A percentile compares a stretch with the other conserved stretches of the same genome.
Conservation (phyloP, 2,888 invertebrate genomes). For the Drosophila kuntzei region DNA sequence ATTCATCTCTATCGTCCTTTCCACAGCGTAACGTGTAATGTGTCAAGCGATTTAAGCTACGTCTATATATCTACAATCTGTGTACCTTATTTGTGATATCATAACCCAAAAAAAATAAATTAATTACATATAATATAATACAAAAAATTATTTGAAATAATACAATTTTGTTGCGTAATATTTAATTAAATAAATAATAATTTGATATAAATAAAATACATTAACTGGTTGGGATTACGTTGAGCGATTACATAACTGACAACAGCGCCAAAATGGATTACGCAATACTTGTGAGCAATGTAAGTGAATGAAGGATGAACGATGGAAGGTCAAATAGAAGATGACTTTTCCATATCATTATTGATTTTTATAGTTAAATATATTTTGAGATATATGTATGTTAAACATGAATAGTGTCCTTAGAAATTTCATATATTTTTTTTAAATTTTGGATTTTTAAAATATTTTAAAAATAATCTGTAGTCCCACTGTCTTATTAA, state of each 20-base stretch:
- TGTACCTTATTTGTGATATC: slow-evolving; percentile 83
- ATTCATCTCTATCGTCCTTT: slow-evolving; percentile 9
- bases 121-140: slow-evolving; percentile 6
- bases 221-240: slow-evolving; percentile 33
- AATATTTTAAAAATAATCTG: too few species aligned
- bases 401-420: too few species aligned
- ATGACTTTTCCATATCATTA: neutral
- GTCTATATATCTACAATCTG: slow-evolving; percentile 67
- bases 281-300: slow-evolving; percentile 59
- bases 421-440: neutral
- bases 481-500: too few species aligned
- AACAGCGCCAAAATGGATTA: slow-evolving; percentile 64
- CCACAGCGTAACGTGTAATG: slow-evolving; percentile 65
- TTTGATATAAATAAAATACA: slow-evolving; percentile 2
- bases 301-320: slow-evolving; percentile 46
- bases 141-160: slow-evolving; percentile 39
- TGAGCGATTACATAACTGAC: slow-evolving; percentile 60
- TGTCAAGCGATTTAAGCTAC: slow-evolving; percentile 51
- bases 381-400: neutral
- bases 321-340: slow-evolving; percentile 48
- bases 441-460: too few species aligned
- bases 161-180: slow-evolving; percentile 52
- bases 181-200: slow-evolving; percentile 18
- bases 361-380: slow-evolving; percentile 16
- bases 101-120: slow-evolving; percentile 58